Conservation (phyloP, 2,113 vertebrate species). For the Polypterus bichir region DNA sequence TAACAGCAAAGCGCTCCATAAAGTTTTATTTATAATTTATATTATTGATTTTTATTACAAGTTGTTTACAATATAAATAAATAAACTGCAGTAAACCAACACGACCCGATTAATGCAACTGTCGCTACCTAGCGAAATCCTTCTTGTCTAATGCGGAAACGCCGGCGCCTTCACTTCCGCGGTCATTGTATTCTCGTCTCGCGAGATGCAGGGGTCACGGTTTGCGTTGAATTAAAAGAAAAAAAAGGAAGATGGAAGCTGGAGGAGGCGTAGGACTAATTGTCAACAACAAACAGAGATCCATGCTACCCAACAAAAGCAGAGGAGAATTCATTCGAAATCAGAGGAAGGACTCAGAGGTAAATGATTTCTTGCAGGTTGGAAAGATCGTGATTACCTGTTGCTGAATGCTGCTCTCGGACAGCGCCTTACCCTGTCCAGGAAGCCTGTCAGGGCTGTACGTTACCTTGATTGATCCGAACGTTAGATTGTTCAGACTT, state of each 20-base stretch:
- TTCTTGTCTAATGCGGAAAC: too few relatives aligned
- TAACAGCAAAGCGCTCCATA: too few relatives aligned
- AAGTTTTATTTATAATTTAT: too few relatives aligned
- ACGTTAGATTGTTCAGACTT: too few relatives aligned
- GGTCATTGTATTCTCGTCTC: slow-evolving; percentile 20
- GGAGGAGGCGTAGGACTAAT: slow-evolving; percentile 43
- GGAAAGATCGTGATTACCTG: too few relatives aligned
- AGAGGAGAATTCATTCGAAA: slow-evolving; percentile 73
- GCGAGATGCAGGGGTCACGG: slow-evolving; percentile 18
- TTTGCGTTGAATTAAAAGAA: slow-evolving; percentile 13
- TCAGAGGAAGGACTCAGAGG: slow-evolving; percentile 87
- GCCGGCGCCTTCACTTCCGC: too few relatives aligned
- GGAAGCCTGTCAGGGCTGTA: too few relatives aligned
- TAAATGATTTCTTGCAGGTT: slow-evolving; percentile 30
- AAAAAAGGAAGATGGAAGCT: slow-evolving; percentile 59
- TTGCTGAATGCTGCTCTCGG: not conserved
- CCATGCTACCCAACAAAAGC: slow-evolving; percentile 49
- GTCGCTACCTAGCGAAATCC: too few relatives aligned
- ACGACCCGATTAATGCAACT: too few relatives aligned
- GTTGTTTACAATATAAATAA: too few relatives aligned
- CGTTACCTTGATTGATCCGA: not conserved
- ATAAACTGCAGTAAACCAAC: too few relatives aligned
- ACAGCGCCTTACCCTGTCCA: not conserved
- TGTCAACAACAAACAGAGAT: slow-evolving; percentile 74
- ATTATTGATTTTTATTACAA: too few relatives aligned